A percentile compares a stretch with the other conserved stretches of the same genome.
These are phyloP conservation scores for Ophonus ardosiacus DNA, from an alignment of 2,888 invertebrate genomes.

Conservation along the genomic window DNA sequence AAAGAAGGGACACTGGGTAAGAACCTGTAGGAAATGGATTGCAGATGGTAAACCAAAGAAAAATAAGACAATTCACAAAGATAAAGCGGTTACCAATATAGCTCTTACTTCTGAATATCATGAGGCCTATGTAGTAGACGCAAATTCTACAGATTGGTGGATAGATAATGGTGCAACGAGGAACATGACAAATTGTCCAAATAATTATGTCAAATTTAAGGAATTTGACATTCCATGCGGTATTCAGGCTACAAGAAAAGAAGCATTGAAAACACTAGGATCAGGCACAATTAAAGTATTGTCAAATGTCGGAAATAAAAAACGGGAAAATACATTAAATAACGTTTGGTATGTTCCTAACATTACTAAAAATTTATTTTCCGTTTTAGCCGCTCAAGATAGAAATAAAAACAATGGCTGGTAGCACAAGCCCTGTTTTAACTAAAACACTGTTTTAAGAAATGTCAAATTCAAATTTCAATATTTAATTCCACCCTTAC, in stretches of 20 bases:
- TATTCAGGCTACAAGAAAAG: neutral
- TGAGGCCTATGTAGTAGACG: neutral
- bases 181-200: conserved; percentile 46
- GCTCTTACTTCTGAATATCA: neutral
- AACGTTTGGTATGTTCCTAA: conserved; percentile 56
- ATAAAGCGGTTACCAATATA: conserved; percentile 3
- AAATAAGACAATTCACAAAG: conserved; percentile 26
- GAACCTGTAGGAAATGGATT: conserved; percentile 60
- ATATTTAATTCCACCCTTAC: too few species aligned
- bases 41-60: conserved; percentile 59
- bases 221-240: neutral
- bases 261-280: conserved; percentile 14
- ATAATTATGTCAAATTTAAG: conserved; percentile 28
- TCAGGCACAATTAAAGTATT: conserved; percentile 8
- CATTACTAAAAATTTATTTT: conserved; percentile 55
- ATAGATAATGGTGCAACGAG: conserved; percentile 60
- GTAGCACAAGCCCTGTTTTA: too few species aligned
- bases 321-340: neutral
- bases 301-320: neutral
- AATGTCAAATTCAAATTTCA: too few species aligned
- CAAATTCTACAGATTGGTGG: conserved; percentile 40
- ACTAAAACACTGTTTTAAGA: too few species aligned
- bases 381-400: conserved; percentile 51
- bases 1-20: conserved; percentile 2
- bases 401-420: neutral